phyloP scores from a whole-genome alignment of 2,888 invertebrate species.

The Caenorhabditis becei region DNA sequence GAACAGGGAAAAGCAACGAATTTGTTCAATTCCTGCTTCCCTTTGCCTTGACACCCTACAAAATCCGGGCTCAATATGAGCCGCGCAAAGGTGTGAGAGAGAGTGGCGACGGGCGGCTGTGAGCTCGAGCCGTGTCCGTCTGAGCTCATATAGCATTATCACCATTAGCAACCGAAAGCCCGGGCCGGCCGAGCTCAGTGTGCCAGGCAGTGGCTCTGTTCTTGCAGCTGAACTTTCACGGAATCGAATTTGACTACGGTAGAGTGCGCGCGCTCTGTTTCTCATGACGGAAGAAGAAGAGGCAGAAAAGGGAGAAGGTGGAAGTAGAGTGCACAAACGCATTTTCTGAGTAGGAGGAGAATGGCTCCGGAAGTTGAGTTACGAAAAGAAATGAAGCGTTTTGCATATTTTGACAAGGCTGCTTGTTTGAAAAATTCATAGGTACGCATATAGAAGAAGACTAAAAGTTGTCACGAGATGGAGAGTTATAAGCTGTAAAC shows the following conservation, averaged over 20 bases:
- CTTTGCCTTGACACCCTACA: neutral
- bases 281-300: neutral
- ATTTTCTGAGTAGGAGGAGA: conserved; percentile 10
- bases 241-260: conserved; percentile 19
- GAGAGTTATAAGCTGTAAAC: neutral
- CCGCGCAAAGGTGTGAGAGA: neutral
- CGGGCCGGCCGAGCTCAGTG: conserved; percentile 16
- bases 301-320: conserved; percentile 20
- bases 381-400: conserved; percentile 28
- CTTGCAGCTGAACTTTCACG: conserved; percentile 13
- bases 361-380: conserved; percentile 1
- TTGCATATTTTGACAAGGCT: conserved; percentile 15
- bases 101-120: neutral
- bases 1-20: neutral
- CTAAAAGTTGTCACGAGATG: neutral
- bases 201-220: conserved; percentile 24
- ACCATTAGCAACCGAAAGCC: conserved; percentile 52
- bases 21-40: neutral
- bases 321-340: conserved; percentile 19
- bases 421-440: conserved; percentile 41
- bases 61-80: neutral
- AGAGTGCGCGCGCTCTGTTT: conserved; percentile 11
- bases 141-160: conserved; percentile 29
- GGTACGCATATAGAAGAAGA: conserved; percentile 17
- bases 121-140: neutral